These are phyloP conservation scores for Periparus ater DNA, from an alignment of 2,797 vertebrate genomes.

Conservation along the genomic window DNA sequence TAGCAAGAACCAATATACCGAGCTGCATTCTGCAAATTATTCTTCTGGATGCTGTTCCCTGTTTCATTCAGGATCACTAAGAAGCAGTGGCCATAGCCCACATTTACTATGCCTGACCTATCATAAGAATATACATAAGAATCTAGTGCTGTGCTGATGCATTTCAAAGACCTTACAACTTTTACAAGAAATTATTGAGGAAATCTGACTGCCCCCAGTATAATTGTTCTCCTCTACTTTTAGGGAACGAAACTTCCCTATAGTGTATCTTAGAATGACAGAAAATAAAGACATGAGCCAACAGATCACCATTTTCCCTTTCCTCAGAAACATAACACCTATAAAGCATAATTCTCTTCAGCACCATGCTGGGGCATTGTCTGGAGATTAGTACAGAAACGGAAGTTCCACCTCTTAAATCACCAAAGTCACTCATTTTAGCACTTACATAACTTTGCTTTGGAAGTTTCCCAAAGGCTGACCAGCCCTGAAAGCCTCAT, in stretches of 20 bases:
- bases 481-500: neutral
- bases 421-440: neutral
- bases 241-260: neutral
- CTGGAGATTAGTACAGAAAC: neutral
- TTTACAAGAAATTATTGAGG: neutral
- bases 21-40: neutral
- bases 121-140: too few species aligned
- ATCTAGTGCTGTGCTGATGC: neutral
- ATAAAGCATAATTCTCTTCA: neutral
- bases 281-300: neutral
- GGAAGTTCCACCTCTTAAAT: conserved; percentile 10
- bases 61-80: neutral
- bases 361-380: neutral
- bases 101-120: neutral
- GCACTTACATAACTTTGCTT: neutral
- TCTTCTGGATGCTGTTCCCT: neutral
- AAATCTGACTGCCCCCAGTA: neutral
- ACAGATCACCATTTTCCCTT: neutral
- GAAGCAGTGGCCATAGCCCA: neutral
- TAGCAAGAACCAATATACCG: neutral
- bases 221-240: neutral
- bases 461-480: neutral
- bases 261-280: neutral
- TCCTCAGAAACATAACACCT: neutral
- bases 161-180: neutral